Base-by-base conservation (phyloP, 2,888 invertebrate genomes). In the Leptinotarsa peninsularis region DNA sequence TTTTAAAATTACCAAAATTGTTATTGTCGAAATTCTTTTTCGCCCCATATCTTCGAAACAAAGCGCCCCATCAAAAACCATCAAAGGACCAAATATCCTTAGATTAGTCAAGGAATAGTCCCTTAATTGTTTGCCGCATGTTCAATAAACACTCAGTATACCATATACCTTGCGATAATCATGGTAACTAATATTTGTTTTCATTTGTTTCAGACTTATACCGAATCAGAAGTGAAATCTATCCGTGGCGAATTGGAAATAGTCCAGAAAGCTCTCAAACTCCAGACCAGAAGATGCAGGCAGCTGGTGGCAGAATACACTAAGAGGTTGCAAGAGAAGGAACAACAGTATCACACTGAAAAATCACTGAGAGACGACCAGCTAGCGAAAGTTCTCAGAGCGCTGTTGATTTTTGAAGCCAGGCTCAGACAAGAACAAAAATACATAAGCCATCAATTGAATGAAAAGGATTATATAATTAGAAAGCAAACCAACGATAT, bases 341-440 rank as follows among this genome's bases (percentile, higher is more conserved):
- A 93, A 82, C 90, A 90, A 73, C 91, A 91, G 82, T 90, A 91
- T 72, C 89, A 90, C 43, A 91, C 91, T 75, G 93, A 93, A 84
- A 90, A 91, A 78, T 89, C 90, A 3, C 89, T 93, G 5, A 90
- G 93, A 58, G 93, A 94, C 87, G 92, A 92, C 84, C 94, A 94
- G 84, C 90, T 94, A 43, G 92, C 93, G 4, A 90, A 92, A 78
- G 93, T 95, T 49, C 89, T 94, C 10, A 90, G 93, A 67, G 93
- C 94, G 4, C 88, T 95, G 74, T 90, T 94, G 58, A 91, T 93
- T 58, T 91, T 94, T 69, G 94, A 95, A 86, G 93, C 94, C 13
- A 90, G 94, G 13, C 89, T 95, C 33, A 91, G 92, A 67, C 92
- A 93, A 85, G 94, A 95, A 86, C 94, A 94, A 85, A 92, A 93